phyloP scores from a whole-genome alignment of 2,888 invertebrate species.

The Metacarcinus magister region DNA sequence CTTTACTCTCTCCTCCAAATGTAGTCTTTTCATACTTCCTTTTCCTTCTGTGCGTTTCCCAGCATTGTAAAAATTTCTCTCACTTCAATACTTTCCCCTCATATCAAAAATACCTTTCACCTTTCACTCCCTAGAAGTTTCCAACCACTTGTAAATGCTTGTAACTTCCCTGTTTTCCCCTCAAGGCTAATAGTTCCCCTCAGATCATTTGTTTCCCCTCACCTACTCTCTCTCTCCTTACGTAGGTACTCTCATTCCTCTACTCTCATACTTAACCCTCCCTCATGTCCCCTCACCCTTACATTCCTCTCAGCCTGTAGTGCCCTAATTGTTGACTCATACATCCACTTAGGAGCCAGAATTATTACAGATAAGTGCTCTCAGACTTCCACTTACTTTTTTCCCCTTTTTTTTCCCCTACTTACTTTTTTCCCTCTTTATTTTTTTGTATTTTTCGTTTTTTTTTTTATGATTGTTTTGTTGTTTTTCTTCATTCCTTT shows the following conservation, averaged over 20 bases:
- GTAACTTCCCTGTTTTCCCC: too few relatives aligned
- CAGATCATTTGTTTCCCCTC: background rate
- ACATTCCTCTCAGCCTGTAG: background rate
- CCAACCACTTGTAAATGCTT: too few relatives aligned
- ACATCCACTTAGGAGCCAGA: background rate
- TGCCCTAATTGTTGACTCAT: slow-evolving; percentile 4
- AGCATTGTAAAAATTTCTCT: background rate
- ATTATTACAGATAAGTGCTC: background rate
- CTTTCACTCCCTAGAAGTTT: too few relatives aligned
- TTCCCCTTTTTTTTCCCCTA: background rate
- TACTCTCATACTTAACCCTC: background rate
- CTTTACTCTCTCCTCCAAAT: too few relatives aligned
- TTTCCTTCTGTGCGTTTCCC: background rate
- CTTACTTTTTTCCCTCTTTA: background rate
- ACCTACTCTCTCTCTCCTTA: background rate
- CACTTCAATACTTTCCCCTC: background rate
- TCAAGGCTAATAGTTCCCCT: too few relatives aligned
- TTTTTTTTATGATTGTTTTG: background rate
- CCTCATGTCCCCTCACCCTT: background rate
- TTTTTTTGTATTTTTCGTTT: background rate
- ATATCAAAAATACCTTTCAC: background rate
- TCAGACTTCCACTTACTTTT: background rate
- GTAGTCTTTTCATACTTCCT: slow-evolving; percentile 10
- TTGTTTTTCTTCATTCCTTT: too few relatives aligned
- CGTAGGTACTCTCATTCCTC: background rate